Evolutionary conservation across 2,888 invertebrate genomes (phyloP).

Genomic region (Mylabris sibirica): DNA sequence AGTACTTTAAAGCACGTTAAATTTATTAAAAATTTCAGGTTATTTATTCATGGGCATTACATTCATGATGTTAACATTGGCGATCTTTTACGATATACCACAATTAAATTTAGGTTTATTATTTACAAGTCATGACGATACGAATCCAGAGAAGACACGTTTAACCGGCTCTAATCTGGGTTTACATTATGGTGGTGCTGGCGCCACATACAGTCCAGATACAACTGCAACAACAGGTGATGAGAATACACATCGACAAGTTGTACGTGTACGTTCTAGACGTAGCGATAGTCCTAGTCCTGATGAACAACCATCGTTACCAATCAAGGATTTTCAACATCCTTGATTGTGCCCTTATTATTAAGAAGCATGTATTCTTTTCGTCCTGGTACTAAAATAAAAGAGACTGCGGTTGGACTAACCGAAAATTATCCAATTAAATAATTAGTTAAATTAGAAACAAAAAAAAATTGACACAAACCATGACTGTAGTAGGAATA

Average conservation of each 20-base stretch:
- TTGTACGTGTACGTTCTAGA: constrained; percentile 70
- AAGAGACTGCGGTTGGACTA: constrained; percentile 12
- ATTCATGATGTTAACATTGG: constrained; percentile 83
- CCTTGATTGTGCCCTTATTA: constrained; percentile 28
- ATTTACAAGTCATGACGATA: constrained; percentile 66
- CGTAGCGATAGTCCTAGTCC: constrained; percentile 75
- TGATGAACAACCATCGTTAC: constrained; percentile 65
- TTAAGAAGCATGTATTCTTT: not conserved
- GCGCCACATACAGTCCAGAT: constrained; percentile 57
- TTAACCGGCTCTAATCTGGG: constrained; percentile 66
- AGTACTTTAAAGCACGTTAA: not conserved
- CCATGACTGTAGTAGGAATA: constrained; percentile 6
- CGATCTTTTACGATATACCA: constrained; percentile 88
- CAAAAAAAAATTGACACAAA: not conserved
- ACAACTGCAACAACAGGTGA: constrained; percentile 52
- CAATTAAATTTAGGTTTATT: constrained; percentile 84
- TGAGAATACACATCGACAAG: constrained; percentile 65
- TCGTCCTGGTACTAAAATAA: not conserved
- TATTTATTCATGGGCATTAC: constrained; percentile 83
- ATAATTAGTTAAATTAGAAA: not conserved
- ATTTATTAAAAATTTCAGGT: constrained; percentile 64
- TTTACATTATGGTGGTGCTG: constrained; percentile 61
- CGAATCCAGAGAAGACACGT: constrained; percentile 73
- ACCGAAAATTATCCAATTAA: not conserved
- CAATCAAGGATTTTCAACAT: constrained; percentile 47